Conservation (phyloP, 2,888 invertebrate species). For the Thera obeliscata region DNA sequence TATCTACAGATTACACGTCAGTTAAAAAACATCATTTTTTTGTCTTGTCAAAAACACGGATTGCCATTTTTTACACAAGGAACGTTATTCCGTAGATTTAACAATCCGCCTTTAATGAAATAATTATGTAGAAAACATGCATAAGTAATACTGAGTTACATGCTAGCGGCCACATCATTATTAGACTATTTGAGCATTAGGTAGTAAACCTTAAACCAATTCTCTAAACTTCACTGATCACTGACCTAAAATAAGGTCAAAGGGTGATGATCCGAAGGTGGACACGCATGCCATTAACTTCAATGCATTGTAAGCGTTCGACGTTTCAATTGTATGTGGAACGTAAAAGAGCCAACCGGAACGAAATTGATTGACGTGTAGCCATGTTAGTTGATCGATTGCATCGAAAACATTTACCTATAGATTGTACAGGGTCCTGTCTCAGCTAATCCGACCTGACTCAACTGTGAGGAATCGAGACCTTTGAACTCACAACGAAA, state of each 20-base stretch:
- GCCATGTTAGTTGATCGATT: constrained; percentile 11
- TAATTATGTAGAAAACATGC: too few species aligned
- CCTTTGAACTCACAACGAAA: constrained; percentile 6
- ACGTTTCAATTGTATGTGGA: neutral
- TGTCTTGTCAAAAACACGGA: too few species aligned
- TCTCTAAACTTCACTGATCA: neutral
- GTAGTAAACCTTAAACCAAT: neutral
- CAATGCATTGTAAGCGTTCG: neutral
- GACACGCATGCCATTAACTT: neutral
- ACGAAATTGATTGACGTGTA: constrained; percentile 8
- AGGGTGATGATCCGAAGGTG: neutral
- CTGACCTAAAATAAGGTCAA: neutral
- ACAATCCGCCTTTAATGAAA: too few species aligned
- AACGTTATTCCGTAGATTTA: too few species aligned
- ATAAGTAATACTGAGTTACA: too few species aligned
- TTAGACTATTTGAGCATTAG: neutral
- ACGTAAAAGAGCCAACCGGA: constrained; percentile 1
- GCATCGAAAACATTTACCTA: neutral
- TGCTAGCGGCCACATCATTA: too few species aligned
- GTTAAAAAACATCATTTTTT: too few species aligned
- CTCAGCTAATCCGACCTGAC: neutral
- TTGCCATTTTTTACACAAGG: too few species aligned
- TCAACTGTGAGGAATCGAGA: neutral
- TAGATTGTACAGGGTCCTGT: too few species aligned
- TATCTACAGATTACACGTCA: too few species aligned